phyloP scores from a whole-genome alignment of 2,797 vertebrate species.

The Novumbra hubbsi region DNA sequence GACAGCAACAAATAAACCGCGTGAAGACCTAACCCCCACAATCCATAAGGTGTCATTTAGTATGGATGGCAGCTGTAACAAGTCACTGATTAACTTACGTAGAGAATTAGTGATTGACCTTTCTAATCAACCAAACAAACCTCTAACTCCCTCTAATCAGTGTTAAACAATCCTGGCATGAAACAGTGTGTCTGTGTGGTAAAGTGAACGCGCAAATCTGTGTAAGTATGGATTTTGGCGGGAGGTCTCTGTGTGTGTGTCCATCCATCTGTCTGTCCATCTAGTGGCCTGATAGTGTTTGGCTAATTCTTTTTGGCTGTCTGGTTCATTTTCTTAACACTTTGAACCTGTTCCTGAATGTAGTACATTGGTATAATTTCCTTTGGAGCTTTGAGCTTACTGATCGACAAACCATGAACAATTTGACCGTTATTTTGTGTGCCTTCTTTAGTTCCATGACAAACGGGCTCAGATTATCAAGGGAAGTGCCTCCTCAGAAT shows the following conservation, averaged over 20 bases:
- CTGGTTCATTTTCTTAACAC: background rate
- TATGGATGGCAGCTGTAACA: slow-evolving; percentile 75
- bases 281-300: slow-evolving; percentile 14
- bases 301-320: slow-evolving; percentile 28
- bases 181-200: slow-evolving; percentile 49
- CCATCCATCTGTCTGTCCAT: background rate
- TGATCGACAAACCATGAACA: too few relatives aligned
- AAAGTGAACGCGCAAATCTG: slow-evolving; percentile 24
- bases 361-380: too few relatives aligned
- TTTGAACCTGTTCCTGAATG: slow-evolving; percentile 32
- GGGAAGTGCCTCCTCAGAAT: too few relatives aligned
- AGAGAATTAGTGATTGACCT: slow-evolving; percentile 86
- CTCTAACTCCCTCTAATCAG: slow-evolving; percentile 80
- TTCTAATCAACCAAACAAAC: slow-evolving; percentile 88
- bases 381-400: too few relatives aligned
- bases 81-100: slow-evolving; percentile 85
- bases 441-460: too few relatives aligned
- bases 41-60: slow-evolving; percentile 76
- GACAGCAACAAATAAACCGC: slow-evolving; percentile 65
- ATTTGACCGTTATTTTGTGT: too few relatives aligned
- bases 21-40: slow-evolving; percentile 50
- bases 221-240: slow-evolving; percentile 18
- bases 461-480: too few relatives aligned
- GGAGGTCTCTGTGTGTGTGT: slow-evolving; percentile 5
- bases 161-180: slow-evolving; percentile 73